Evolutionary conservation across 2,113 vertebrate genomes (phyloP).

Genomic region (Antidorcas marsupialis): DNA sequence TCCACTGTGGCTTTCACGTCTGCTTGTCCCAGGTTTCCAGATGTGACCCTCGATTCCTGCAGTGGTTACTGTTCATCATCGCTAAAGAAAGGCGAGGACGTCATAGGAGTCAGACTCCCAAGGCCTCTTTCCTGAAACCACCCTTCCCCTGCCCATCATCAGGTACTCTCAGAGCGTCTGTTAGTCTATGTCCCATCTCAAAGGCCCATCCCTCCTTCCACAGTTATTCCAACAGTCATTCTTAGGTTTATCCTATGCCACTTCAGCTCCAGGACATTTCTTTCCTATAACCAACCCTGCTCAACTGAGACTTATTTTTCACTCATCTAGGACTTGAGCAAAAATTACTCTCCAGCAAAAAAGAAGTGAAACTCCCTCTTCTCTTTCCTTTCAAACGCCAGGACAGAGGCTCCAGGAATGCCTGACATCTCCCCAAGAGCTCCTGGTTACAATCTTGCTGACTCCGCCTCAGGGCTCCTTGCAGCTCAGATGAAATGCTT

Average conservation of each 20-base stretch:
- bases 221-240: not conserved
- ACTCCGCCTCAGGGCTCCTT: not conserved
- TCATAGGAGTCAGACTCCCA: not conserved
- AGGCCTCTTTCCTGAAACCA: not conserved
- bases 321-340: not conserved
- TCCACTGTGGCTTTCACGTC: not conserved
- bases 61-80: not conserved
- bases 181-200: not conserved
- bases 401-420: not conserved
- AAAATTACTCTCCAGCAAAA: not conserved
- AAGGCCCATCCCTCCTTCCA: not conserved
- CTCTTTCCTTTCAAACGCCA: not conserved
- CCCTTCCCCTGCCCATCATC: not conserved
- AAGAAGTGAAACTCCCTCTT: not conserved
- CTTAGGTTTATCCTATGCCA: not conserved
- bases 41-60: not conserved
- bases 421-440: not conserved
- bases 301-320: not conserved
- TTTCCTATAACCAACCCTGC: not conserved
- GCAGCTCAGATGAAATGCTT: not conserved
- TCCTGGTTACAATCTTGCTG: not conserved
- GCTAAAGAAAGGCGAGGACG: not conserved
- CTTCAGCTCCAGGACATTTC: not conserved
- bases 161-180: not conserved
- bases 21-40: not conserved